A percentile compares a stretch with the other conserved stretches of the same genome.
Evolutionary conservation across 37 sponge, comb jelly and placozoan genomes (phyloP).

Genomic region (Aphrocallistes beatrix): DNA sequence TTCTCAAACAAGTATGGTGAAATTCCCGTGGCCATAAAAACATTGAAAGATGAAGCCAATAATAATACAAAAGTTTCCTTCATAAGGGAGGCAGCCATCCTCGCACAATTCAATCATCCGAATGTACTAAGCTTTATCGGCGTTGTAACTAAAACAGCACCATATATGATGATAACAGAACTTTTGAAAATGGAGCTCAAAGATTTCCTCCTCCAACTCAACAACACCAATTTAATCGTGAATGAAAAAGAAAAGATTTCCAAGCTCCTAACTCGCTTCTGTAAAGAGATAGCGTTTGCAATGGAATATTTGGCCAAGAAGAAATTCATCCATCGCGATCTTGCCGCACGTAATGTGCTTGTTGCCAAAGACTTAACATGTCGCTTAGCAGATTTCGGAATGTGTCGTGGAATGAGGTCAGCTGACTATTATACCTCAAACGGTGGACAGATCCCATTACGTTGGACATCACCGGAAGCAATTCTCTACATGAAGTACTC

Average conservation of each 20-base stretch:
- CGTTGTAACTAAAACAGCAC: background rate
- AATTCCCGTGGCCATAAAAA: background rate
- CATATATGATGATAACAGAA: background rate
- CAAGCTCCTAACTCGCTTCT: background rate
- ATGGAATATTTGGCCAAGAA: background rate
- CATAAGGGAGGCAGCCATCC: background rate
- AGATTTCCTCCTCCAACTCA: background rate
- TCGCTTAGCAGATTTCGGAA: background rate
- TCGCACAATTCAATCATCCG: slow-evolving; percentile 9
- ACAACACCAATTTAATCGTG: background rate
- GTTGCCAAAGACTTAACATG: background rate
- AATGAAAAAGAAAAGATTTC: background rate
- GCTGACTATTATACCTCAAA: background rate
- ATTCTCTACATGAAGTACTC: background rate
- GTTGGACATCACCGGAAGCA: background rate
- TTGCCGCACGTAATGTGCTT: background rate
- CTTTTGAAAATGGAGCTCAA: background rate
- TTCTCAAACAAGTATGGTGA: background rate
- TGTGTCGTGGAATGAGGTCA: background rate
- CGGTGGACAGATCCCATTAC: background rate
- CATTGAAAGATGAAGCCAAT: background rate
- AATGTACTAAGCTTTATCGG: background rate
- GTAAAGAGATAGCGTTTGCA: background rate
- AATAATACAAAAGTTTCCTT: background rate
- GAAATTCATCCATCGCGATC: slow-evolving; percentile 17